Base-by-base conservation (phyloP, 2,888 invertebrate genomes). In the Gastracanthus pulcherrimus region DNA sequence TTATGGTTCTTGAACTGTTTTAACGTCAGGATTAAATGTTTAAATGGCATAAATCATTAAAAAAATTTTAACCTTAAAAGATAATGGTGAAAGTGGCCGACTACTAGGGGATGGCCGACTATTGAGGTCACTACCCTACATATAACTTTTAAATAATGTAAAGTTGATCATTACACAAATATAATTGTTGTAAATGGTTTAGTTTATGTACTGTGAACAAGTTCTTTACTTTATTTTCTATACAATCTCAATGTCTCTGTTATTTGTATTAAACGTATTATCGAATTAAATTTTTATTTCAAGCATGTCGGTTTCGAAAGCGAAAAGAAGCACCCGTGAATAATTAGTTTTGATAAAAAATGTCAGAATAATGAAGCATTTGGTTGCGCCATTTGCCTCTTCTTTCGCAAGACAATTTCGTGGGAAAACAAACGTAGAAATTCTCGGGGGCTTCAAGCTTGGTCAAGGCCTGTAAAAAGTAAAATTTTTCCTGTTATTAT, bases 401-500 rank as follows among this genome's bases (percentile, higher is more conserved):
- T 45, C 34, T 75, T 72, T 78, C 64, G 55, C 58, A 67, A 66
- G 36, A 11, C 1, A 3, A n/a, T 13, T 58, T 7, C n/a, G 67
- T 3, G 13, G n/a, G 34, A 51, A 48, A 62, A 60, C 11, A 26
- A 51, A n/a, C 36, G 5, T 34, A 71, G 31, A 64, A 62, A 48
- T 19, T 64, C 45, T n/a, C n/a, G n/a, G n/a, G n/a, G n/a, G n/a
- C n/a, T 34, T 72, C 29, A 34, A 48, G 67, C 48, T 69, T 55
- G 45, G 76, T 38, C 76, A 76, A 70, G 71, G 45, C 55, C 55
- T 71, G 76, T 55, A 29, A 55, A 77, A 77, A 72, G 71, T 76
- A 64, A 70, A 62, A 64, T 55, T 80, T 75, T 70, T 71, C 64
- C 45, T 48, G 62, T 26, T 31, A 76, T 80, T 80, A 76, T 70